phyloP scores from a whole-genome alignment of 2,888 invertebrate genomes.

The Sesia apiformis region DNA sequence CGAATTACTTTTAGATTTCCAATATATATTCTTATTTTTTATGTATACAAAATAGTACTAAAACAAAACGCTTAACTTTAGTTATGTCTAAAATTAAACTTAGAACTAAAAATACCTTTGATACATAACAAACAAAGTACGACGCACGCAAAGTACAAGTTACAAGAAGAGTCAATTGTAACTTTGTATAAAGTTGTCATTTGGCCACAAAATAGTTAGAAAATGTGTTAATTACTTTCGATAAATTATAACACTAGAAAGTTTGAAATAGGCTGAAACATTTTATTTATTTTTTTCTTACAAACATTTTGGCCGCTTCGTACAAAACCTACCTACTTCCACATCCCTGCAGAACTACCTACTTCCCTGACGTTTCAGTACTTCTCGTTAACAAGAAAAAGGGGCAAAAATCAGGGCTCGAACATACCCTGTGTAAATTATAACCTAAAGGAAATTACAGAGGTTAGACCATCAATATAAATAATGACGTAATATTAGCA shows the following conservation, averaged over 20 bases:
- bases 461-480: slow-evolving; percentile 11
- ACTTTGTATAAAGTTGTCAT: not conserved
- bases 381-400: slow-evolving; percentile 48
- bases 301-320: slow-evolving; percentile 47
- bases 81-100: slow-evolving; percentile 4
- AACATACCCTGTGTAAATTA: slow-evolving; percentile 53
- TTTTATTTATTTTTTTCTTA: slow-evolving; percentile 33
- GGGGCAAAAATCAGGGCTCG: slow-evolving; percentile 33
- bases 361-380: slow-evolving; percentile 66
- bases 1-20: slow-evolving; percentile 5
- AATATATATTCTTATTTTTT: slow-evolving; percentile 8
- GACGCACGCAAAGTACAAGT: slow-evolving; percentile 18
- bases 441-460: slow-evolving; percentile 21
- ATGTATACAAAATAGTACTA: slow-evolving; percentile 12
- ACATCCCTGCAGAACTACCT: slow-evolving; percentile 41
- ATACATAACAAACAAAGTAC: slow-evolving; percentile 22
- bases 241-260: slow-evolving; percentile 4
- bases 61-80: slow-evolving; percentile 10
- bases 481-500: too few relatives aligned
- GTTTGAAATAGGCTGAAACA: slow-evolving; percentile 26
- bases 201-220: not conserved
- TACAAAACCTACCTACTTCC: slow-evolving; percentile 62
- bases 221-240: not conserved
- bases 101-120: slow-evolving; percentile 10
- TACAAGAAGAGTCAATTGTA: not conserved